A percentile compares a stretch with the other conserved stretches of the same genome.
Evolutionary conservation across 2,797 vertebrate species (phyloP).

Genomic region (Diglossa cyanea): DNA sequence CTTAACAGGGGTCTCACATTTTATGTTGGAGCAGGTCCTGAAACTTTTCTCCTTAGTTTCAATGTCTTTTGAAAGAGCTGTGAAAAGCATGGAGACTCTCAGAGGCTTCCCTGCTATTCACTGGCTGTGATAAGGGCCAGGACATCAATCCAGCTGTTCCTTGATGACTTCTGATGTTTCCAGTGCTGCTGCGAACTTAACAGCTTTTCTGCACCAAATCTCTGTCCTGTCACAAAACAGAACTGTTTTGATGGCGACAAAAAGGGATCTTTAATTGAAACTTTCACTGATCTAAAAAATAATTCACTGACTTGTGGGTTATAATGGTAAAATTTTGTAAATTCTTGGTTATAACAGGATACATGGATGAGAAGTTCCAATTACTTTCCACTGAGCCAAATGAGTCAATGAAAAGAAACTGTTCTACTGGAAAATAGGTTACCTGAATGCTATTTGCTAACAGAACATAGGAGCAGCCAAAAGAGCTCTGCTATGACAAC

Average conservation of each 20-base stretch:
- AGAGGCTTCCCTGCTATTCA: neutral
- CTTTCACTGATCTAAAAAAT: neutral
- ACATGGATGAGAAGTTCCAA: conserved; percentile 1
- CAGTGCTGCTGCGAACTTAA: neutral
- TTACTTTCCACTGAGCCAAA: neutral
- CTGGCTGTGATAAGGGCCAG: neutral
- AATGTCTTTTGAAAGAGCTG: neutral
- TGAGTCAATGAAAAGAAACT: neutral
- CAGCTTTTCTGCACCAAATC: neutral
- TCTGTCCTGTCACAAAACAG: neutral
- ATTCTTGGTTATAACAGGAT: neutral
- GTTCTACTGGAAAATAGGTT: neutral
- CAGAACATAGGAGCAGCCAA: neutral
- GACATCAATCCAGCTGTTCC: neutral
- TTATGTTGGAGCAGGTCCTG: neutral
- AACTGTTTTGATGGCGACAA: neutral
- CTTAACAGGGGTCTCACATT: neutral
- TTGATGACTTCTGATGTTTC: neutral
- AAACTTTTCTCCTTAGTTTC: neutral
- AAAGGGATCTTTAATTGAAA: neutral
- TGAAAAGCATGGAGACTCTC: neutral
- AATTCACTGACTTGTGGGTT: neutral
- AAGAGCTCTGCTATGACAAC: neutral
- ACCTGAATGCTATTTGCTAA: neutral
- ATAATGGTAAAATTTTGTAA: neutral